These are phyloP conservation scores for Erythrocebus patas DNA, from an alignment of 2,113 vertebrate genomes.

Conservation along the genomic window DNA sequence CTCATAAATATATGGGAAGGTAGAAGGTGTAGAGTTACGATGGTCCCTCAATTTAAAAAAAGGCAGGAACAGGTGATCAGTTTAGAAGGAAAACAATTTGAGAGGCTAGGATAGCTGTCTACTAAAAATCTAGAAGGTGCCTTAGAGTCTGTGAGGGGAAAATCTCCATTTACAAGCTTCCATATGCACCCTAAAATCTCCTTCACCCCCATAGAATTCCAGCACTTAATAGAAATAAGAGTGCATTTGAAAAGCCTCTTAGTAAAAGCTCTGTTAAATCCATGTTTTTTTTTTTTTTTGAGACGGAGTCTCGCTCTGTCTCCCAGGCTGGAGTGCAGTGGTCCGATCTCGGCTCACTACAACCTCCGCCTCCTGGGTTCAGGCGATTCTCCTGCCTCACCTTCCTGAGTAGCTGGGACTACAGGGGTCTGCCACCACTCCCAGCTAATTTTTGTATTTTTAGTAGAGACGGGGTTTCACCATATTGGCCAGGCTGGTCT, in stretches of 20 bases:
- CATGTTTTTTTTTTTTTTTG: no score
- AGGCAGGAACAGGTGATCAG: not conserved
- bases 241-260: not conserved
- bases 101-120: not conserved
- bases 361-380: no score
- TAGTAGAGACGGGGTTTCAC: no score
- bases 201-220: not conserved
- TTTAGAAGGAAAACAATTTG: not conserved
- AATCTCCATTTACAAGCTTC: not conserved
- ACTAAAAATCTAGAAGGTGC: not conserved
- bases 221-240: slow-evolving; percentile 14
- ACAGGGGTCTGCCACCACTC: no score
- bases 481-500: no score
- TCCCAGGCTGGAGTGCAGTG: no score
- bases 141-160: not conserved
- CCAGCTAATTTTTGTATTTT: no score
- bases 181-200: not conserved
- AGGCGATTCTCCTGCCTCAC: no score
- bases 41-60: not conserved
- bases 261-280: slow-evolving; percentile 4
- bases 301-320: no score
- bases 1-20: not conserved
- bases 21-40: not conserved
- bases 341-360: no score
- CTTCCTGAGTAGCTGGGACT: no score